Base-by-base conservation (phyloP, 2,888 invertebrate species). In the Andrena praecox region DNA sequence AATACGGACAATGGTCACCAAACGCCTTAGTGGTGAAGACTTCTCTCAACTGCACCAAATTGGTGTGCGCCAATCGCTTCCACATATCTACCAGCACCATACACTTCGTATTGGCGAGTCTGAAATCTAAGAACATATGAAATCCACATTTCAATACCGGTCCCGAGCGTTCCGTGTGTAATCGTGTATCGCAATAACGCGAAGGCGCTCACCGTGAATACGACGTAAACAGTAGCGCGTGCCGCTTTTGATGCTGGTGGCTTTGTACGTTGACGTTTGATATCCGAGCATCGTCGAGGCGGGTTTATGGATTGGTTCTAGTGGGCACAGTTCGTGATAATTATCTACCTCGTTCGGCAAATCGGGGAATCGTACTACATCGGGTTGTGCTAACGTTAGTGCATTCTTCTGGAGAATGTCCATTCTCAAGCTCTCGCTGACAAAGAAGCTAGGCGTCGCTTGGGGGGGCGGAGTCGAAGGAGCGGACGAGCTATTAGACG, bases 1-100 rank as follows among this genome's bases (percentile, higher is more conserved):
- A 50, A 82, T 88, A 95, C 97, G 96, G 94, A 98, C 98, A 99
- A 95, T 97, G 97, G 95, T 99, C 99, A 90, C 98, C 98, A 94
- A 99, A 99, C 64, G 97, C 97, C 95, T 98, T 98, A 56, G 99
- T 99, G 52, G 98, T 97, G 94, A 99, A 99, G 89, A 98, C 97
- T 94, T 99, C 99, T 92, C 97, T 96, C 77, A 99, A 95, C 90
- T 97, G 97, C 80, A 99, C 98, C 89, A 99, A 96, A 95, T 99
- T 99, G 90, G 99, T 98, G 94, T 99, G 99, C 92, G 97, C 97
- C 77, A 99, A 95, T 94, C 98, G 97, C 94, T 98, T 98, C 99
- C 99, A 99, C 95, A 97, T 96, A 90, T 99, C 99, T 59, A 99
- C 97, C 89, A 97, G 94, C 35, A 96, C 95, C 95, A 98, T 97